Base-by-base conservation (phyloP, 2,888 invertebrate genomes). In the Byasa hedistus region DNA sequence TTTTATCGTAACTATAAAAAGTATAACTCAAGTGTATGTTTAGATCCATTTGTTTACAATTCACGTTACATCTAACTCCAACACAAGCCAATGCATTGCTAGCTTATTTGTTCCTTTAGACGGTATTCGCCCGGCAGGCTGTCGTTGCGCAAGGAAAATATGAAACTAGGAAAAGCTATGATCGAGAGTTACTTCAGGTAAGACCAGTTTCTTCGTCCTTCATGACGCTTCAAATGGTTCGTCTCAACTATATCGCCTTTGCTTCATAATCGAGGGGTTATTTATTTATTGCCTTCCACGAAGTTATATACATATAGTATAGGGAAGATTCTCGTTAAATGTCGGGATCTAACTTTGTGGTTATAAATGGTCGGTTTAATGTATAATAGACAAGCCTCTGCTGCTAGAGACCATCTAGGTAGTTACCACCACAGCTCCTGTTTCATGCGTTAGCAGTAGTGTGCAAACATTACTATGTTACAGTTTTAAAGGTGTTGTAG, bases 121-220 rank as follows among this genome's bases (percentile, higher is more conserved):
- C 96, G 96, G 91, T 96, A 95, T 93, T 96, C 96, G 92, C 95
- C 96, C 80, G 95, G 94, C 92, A 93, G 96, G 88, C 93, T 96
- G 89, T 96, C 96, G 85, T 94, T 96, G 87, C 94, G 95, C 87
- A 96, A 96, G 92, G 94, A 94, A 77, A 95, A 96, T 87, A 94
- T 96, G 92, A 95, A 95, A 93, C 93, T 95, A 81, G 94, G 95
- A 77, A 94, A 95, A 83, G 95, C 95, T 84, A 93, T 96, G 84
- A 94, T 96, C 90, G 96, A 96, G 91, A 95, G 94, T 91, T 95
- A 94, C 84, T 94, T 96, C 91, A 96, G 96, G 96, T 96, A 93
- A 93, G 94, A 75, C 39, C 48, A 57, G 21, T 51, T n/a, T 21
- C 32, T 8, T 22, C 58, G 2, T 44, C 52, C 52, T 17, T 55